A percentile compares a stretch with the other conserved stretches of the same genome.
Evolutionary conservation across 2,113 vertebrate species (phyloP).

Genomic region (Hylia prasina): DNA sequence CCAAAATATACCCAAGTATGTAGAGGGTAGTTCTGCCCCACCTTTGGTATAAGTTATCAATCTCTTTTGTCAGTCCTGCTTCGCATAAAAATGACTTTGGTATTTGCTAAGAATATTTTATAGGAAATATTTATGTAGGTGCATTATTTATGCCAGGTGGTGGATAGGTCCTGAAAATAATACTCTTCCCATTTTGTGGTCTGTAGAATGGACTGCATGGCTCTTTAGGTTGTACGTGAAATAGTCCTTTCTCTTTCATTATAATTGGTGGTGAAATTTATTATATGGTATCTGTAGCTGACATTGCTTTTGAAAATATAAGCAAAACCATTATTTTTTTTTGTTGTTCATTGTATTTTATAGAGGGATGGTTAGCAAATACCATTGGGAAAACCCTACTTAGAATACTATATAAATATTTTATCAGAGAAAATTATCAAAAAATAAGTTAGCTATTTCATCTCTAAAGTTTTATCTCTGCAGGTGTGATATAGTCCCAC

Average conservation of each 20-base stretch:
- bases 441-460: background rate
- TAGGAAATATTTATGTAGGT: background rate
- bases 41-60: background rate
- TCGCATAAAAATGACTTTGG: background rate
- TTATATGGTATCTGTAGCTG: background rate
- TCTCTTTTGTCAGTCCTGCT: background rate
- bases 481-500: background rate
- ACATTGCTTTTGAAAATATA: background rate
- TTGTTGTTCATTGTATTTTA: background rate
- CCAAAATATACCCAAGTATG: background rate
- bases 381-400: background rate
- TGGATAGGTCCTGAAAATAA: background rate
- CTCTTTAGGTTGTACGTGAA: background rate
- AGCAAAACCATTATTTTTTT: background rate
- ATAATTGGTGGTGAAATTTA: background rate
- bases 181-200: background rate
- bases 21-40: background rate
- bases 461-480: background rate
- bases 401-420: background rate
- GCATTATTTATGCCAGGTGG: background rate
- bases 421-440: background rate
- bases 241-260: background rate
- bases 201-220: background rate
- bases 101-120: background rate
- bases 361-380: background rate